Percentiles rank a stretch among this genome's conserved stretches.
Conservation (phyloP, 2,888 invertebrate species). For the Tineola bisselliella region DNA sequence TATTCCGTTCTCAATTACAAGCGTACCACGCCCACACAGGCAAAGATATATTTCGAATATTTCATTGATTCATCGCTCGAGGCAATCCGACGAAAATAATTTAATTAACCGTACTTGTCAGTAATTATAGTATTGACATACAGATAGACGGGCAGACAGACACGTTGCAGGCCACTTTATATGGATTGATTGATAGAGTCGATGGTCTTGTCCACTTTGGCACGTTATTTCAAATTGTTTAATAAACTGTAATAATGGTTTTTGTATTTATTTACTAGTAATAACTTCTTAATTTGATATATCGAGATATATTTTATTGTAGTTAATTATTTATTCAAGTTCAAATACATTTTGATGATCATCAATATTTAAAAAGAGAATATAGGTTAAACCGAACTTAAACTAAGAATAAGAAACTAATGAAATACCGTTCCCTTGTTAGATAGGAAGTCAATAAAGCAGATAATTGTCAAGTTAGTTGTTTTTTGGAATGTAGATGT, state of each 20-base stretch:
- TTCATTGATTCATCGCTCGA: neutral
- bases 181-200: slow-evolving; percentile 11
- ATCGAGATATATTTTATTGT: too few species aligned
- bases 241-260: neutral
- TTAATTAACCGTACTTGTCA: slow-evolving; percentile 12
- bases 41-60: neutral
- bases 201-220: slow-evolving; percentile 3
- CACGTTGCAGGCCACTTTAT: slow-evolving; percentile 11
- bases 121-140: slow-evolving; percentile 13
- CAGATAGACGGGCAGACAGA: slow-evolving; percentile 12
- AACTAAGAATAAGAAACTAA: neutral
- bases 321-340: too few species aligned
- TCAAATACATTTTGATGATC: too few species aligned
- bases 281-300: too few species aligned
- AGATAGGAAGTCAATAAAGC: slow-evolving; percentile 1
- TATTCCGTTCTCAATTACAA: neutral
- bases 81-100: slow-evolving; percentile 12
- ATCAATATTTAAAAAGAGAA: too few species aligned
- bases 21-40: neutral
- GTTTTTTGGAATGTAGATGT: slow-evolving; percentile 6
- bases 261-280: too few species aligned
- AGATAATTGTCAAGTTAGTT: slow-evolving; percentile 6
- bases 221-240: neutral
- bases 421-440: neutral
- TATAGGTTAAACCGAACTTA: too few species aligned